These are phyloP conservation scores for Pogonognathellus flavescens DNA, from an alignment of 1,140 invertebrate genomes.

Conservation along the genomic window DNA sequence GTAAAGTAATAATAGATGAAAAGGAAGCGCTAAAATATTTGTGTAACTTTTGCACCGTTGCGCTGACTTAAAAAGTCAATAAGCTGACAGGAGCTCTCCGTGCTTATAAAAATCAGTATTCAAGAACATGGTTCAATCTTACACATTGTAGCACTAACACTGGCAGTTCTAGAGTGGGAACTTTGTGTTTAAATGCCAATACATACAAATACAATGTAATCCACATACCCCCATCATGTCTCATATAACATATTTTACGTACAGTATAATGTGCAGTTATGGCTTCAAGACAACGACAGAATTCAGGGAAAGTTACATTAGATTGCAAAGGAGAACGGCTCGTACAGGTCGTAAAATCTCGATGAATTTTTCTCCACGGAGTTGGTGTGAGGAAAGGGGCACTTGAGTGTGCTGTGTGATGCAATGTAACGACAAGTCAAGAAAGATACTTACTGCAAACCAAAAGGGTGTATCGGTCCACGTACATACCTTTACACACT, in stretches of 20 bases:
- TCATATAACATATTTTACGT: constrained; percentile 25
- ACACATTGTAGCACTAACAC: not conserved
- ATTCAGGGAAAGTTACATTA: constrained; percentile 28
- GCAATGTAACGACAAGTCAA: constrained; percentile 40
- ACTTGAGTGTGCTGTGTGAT: constrained; percentile 41
- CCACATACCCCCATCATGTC: not conserved
- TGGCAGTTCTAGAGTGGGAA: not conserved
- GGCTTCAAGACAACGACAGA: not conserved
- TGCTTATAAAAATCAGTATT: constrained; percentile 31
- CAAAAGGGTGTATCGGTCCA: constrained; percentile 24
- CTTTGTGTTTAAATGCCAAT: constrained; percentile 39
- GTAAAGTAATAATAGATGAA: not conserved
- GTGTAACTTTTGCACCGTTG: not conserved
- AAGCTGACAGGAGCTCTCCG: constrained; percentile 5
- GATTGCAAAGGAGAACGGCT: constrained; percentile 21
- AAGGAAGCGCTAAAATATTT: not conserved
- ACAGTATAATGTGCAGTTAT: constrained; percentile 23
- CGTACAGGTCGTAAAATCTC: constrained; percentile 61
- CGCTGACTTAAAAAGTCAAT: constrained; percentile 3
- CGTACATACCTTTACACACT: not conserved
- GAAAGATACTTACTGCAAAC: constrained; percentile 21
- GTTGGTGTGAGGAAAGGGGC: constrained; percentile 41
- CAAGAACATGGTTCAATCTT: constrained; percentile 33
- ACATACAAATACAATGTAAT: constrained; percentile 45
- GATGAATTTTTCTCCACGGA: constrained; percentile 52